Percentiles rank a stretch among this genome's conserved stretches.
phyloP scores from a whole-genome alignment of 1,140 invertebrate genomes.

The Drosophila ercepeae region DNA sequence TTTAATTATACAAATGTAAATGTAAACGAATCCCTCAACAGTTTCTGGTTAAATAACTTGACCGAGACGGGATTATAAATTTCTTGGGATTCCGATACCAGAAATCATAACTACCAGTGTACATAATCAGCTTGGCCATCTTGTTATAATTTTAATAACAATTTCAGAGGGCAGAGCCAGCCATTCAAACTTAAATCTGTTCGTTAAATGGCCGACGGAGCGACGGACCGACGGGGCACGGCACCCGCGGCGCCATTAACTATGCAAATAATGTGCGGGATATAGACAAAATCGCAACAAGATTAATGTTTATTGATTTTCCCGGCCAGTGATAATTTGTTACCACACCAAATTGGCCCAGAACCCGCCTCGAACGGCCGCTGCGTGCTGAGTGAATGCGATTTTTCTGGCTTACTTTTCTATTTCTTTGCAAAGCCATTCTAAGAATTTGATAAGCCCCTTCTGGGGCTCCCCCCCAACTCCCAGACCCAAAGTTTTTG shows the following conservation, averaged over 20 bases:
- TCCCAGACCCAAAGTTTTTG: slow-evolving; percentile 41
- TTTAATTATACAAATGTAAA: slow-evolving; percentile 42
- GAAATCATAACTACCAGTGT: slow-evolving; percentile 25
- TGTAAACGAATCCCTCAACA: slow-evolving; percentile 20
- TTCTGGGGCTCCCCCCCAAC: slow-evolving; percentile 28
- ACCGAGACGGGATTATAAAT: background rate
- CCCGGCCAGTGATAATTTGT: slow-evolving; percentile 62
- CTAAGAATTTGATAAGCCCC: slow-evolving; percentile 72
- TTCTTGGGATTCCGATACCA: slow-evolving; percentile 11
- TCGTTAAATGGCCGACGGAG: slow-evolving; percentile 44
- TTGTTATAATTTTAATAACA: slow-evolving; percentile 50
- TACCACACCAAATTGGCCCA: slow-evolving; percentile 32
- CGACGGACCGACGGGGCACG: no score
- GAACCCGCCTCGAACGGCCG: background rate
- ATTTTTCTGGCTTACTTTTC: slow-evolving; percentile 71
- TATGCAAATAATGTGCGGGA: slow-evolving; percentile 72
- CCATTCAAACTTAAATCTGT: slow-evolving; percentile 67
- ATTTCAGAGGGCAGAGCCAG: slow-evolving; percentile 27
- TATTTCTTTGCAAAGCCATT: slow-evolving; percentile 68
- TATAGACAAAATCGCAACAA: slow-evolving; percentile 75
- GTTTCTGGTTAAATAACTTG: no score
- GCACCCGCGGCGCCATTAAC: slow-evolving; percentile 44
- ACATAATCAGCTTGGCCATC: slow-evolving; percentile 7
- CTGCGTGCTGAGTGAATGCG: slow-evolving; percentile 20
- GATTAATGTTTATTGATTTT: slow-evolving; percentile 82